A percentile compares a stretch with the other conserved stretches of the same genome.
Conservation (phyloP, 1,140 invertebrate species). For the Ostrea denselamellosa region DNA sequence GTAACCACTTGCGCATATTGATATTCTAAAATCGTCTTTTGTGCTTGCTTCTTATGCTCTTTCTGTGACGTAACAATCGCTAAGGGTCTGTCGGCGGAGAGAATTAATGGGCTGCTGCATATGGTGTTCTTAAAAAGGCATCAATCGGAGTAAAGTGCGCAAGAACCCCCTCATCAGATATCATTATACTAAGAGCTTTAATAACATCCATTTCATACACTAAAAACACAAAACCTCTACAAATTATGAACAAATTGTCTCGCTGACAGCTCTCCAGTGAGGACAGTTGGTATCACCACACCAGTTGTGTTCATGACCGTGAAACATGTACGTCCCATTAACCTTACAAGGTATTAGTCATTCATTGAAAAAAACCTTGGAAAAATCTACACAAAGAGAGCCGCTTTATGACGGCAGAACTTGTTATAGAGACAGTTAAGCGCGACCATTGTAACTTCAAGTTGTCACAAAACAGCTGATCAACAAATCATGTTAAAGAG, state of each 20-base stretch:
- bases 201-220: not conserved
- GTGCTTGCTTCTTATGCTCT: not conserved
- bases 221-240: not conserved
- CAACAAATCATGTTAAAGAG: not conserved
- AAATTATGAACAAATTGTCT: conserved; percentile 14
- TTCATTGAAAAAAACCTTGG: conserved; percentile 33
- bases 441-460: not conserved
- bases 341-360: conserved; percentile 29
- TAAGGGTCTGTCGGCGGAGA: not conserved
- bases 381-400: not conserved
- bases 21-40: not conserved
- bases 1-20: conserved; percentile 31
- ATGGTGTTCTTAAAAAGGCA: not conserved
- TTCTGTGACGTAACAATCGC: not conserved
- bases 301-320: conserved; percentile 20
- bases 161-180: not conserved
- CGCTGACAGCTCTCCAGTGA: not conserved
- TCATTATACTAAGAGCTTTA: not conserved
- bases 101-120: not conserved
- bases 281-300: not conserved
- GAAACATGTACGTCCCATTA: conserved; percentile 29
- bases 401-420: not conserved
- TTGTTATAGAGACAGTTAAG: not conserved
- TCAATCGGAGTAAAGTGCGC: not conserved
- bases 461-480: not conserved